Percentiles rank a stretch among this genome's conserved stretches.
Conservation (phyloP, 2,888 invertebrate species). For the Yponomeuta plumbellus region DNA sequence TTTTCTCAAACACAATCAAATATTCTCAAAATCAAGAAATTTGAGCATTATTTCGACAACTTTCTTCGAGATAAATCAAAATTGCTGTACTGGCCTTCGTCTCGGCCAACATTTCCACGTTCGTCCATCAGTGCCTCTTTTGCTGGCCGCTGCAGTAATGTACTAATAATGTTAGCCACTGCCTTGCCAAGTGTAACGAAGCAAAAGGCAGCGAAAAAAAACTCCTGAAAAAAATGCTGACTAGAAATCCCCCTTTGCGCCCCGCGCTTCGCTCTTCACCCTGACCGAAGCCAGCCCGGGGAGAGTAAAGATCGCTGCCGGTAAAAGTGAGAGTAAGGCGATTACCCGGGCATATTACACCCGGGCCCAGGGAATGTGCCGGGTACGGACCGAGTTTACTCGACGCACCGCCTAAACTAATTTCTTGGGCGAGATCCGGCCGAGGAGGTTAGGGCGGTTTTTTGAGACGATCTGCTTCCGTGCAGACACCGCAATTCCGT, state of each 20-base stretch:
- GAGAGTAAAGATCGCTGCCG: background rate
- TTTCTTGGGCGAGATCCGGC: conserved; percentile 9
- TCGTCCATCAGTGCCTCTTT: too few species aligned
- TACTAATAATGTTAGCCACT: too few species aligned
- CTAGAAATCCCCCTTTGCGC: background rate
- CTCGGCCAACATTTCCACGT: too few species aligned
- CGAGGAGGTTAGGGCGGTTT: background rate
- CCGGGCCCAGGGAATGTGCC: background rate
- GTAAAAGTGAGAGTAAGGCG: background rate
- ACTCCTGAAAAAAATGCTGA: too few species aligned
- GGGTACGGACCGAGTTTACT: conserved; percentile 1
- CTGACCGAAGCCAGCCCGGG: background rate
- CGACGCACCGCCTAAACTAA: conserved; percentile 1
- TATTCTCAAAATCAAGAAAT: too few species aligned
- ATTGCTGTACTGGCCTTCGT: too few species aligned
- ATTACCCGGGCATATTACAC: conserved; percentile 7
- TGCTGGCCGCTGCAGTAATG: too few species aligned
- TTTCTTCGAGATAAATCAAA: too few species aligned
- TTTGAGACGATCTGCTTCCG: background rate
- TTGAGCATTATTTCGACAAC: too few species aligned
- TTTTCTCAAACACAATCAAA: too few species aligned
- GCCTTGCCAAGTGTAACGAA: too few species aligned
- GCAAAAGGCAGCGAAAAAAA: too few species aligned
- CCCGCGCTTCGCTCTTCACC: background rate
- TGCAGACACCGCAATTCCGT: background rate